phyloP scores from a whole-genome alignment of 2,113 vertebrate genomes.

The Plecotus auritus region DNA sequence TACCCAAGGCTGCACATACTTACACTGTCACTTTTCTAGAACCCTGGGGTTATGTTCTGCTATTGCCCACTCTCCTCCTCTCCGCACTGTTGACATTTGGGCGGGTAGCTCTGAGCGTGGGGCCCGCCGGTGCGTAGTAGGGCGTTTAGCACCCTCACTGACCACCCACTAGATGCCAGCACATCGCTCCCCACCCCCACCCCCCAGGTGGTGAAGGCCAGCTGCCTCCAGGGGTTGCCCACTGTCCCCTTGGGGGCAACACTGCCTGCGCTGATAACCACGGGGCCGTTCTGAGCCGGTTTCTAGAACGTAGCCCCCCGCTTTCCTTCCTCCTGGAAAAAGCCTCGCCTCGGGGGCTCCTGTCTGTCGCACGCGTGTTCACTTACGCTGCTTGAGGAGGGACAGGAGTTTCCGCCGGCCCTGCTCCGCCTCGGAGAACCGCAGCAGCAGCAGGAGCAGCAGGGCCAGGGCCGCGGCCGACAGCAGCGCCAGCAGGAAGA shows the following conservation, averaged over 20 bases:
- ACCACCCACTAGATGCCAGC: no score
- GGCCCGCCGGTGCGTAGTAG: accelerated
- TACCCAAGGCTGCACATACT: background rate
- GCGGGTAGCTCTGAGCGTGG: no score
- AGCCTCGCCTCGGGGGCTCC: accelerated
- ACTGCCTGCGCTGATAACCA: no score
- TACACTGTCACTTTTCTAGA: accelerated
- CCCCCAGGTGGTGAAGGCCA: background rate
- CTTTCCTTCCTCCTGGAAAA: no score
- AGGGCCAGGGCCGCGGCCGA: background rate
- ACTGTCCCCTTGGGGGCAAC: background rate
- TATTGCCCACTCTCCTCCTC: accelerated
- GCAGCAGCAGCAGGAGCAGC: background rate
- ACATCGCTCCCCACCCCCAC: background rate
- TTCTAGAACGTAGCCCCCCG: background rate
- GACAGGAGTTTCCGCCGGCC: constrained; percentile 68
- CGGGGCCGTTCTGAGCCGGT: background rate
- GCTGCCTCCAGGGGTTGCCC: background rate
- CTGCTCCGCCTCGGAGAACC: constrained; percentile 7
- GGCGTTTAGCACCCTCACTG: accelerated
- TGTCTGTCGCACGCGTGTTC: accelerated
- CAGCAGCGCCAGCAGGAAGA: background rate
- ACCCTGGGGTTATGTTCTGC: background rate
- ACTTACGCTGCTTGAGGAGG: constrained; percentile 81
- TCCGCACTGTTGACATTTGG: accelerated